Conservation (phyloP, 1,140 invertebrate species). For the Phocides pigmalion region DNA sequence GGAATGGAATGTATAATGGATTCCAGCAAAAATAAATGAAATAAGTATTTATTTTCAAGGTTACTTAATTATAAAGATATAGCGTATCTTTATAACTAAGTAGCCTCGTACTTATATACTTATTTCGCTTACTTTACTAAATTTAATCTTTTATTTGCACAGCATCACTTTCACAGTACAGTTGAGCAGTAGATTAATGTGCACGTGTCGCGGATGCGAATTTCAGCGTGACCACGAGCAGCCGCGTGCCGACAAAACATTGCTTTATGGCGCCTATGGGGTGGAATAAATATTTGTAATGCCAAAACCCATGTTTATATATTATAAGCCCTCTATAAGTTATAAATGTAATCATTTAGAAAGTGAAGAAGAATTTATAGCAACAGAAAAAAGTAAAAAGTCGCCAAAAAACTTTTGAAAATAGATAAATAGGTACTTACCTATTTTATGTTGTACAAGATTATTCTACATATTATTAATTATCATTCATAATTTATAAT, state of each 20-base stretch:
- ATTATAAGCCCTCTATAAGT: constrained; percentile 45
- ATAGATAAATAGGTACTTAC: neutral
- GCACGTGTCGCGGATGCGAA: constrained; percentile 58
- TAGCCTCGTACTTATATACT: no score
- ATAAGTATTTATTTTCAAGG: no score
- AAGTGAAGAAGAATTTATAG: constrained; percentile 43
- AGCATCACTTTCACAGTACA: constrained; percentile 9
- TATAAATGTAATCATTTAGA: constrained; percentile 53
- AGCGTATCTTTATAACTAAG: no score
- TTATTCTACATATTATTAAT: no score
- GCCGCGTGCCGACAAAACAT: constrained; percentile 63
- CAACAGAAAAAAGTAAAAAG: constrained; percentile 28
- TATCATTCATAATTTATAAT: no score
- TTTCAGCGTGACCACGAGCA: constrained; percentile 57
- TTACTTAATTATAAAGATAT: no score
- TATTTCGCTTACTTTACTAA: neutral
- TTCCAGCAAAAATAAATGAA: no score
- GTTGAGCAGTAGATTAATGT: constrained; percentile 29
- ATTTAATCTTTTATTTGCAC: constrained; percentile 11
- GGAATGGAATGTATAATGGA: no score
- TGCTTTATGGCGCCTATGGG: constrained; percentile 62
- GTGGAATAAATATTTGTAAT: constrained; percentile 79
- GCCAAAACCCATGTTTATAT: constrained; percentile 63
- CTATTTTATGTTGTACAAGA: no score
- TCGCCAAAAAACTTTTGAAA: neutral